Percentiles rank a stretch among this genome's conserved stretches.
These are phyloP conservation scores for Litoditis marina DNA, from an alignment of 2,888 invertebrate species.

Conservation along the genomic window DNA sequence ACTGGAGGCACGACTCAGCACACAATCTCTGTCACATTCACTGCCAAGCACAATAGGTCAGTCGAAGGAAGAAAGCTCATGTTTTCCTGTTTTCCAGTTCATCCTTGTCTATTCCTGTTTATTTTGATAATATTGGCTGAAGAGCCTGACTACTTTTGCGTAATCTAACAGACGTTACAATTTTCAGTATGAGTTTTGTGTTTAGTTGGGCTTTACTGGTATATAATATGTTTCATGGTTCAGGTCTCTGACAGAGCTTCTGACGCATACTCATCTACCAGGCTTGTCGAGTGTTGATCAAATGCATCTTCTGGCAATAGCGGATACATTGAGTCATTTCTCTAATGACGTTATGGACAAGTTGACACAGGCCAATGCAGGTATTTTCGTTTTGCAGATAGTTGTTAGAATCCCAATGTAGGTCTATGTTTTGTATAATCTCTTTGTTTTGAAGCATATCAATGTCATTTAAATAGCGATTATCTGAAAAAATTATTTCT, in stretches of 20 bases:
- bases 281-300: constrained; percentile 72
- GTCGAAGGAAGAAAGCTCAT: too few relatives aligned
- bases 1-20: constrained; percentile 13
- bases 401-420: too few relatives aligned
- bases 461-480: too few relatives aligned
- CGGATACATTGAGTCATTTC: constrained; percentile 79
- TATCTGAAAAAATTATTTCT: not conserved
- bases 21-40: constrained; percentile 34
- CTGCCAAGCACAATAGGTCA: constrained; percentile 41
- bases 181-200: too few relatives aligned
- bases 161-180: too few relatives aligned
- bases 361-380: constrained; percentile 68
- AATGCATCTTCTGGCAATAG: constrained; percentile 97
- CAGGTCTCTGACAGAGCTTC: constrained; percentile 77
- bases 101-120: too few relatives aligned
- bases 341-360: constrained; percentile 64
- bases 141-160: too few relatives aligned
- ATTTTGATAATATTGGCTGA: too few relatives aligned
- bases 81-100: too few relatives aligned
- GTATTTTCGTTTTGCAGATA: too few relatives aligned
- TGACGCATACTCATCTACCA: constrained; percentile 74
- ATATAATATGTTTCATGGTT: constrained; percentile 1
- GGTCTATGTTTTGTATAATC: too few relatives aligned
- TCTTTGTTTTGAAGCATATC: too few relatives aligned
- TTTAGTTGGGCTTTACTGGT: not conserved